Evolutionary conservation across 2,888 invertebrate species (phyloP).

Genomic region (Polymixis lichenea): DNA sequence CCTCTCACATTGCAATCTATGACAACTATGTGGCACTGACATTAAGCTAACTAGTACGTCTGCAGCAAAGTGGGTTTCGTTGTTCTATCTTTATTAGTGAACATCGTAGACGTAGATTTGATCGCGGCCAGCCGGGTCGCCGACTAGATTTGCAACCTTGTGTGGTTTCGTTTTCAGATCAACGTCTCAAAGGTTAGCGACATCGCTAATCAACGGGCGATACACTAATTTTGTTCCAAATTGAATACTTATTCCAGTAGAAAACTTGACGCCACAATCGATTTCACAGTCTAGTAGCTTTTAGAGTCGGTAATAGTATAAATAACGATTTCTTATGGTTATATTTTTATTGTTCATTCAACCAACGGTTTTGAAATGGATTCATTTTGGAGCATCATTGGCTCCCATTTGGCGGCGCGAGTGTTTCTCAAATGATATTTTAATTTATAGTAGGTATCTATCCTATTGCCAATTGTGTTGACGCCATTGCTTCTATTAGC

Average conservation of each 20-base stretch:
- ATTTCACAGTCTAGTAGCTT: constrained; percentile 54
- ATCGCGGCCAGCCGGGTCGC: constrained; percentile 17
- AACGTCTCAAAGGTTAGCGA: constrained; percentile 50
- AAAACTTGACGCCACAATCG: constrained; percentile 42
- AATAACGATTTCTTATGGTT: constrained; percentile 26
- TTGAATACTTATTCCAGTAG: constrained; percentile 37
- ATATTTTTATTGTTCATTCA: constrained; percentile 26
- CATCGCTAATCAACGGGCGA: constrained; percentile 39
- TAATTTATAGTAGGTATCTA: constrained; percentile 31
- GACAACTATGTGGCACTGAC: constrained; percentile 33
- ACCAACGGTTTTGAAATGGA: constrained; percentile 25
- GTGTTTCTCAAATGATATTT: constrained; percentile 35
- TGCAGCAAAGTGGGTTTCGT: constrained; percentile 36
- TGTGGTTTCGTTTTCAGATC: constrained; percentile 43
- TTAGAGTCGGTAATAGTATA: constrained; percentile 32
- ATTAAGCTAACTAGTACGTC: constrained; percentile 35
- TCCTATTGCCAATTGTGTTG: constrained; percentile 29
- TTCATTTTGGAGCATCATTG: constrained; percentile 37
- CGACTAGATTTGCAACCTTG: constrained; percentile 42
- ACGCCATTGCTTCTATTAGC: constrained; percentile 50
- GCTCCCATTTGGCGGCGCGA: constrained; percentile 22
- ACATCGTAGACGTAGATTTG: constrained; percentile 14
- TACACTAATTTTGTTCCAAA: constrained; percentile 35
- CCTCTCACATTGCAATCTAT: constrained; percentile 44
- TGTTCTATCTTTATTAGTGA: constrained; percentile 37